Conservation (phyloP, 2,113 vertebrate genomes). For the Aix galericulata region DNA sequence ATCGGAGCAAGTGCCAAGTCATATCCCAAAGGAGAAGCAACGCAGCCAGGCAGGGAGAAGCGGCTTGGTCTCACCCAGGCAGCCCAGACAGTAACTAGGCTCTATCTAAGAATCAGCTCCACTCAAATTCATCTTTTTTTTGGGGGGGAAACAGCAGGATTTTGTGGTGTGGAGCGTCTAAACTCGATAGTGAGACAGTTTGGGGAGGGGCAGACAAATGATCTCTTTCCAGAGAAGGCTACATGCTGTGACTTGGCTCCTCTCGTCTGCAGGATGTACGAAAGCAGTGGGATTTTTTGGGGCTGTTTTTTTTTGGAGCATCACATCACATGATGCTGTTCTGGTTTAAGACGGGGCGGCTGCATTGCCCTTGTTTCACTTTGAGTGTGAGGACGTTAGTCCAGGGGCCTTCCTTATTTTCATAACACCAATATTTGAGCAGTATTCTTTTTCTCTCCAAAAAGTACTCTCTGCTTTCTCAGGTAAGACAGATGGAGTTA, state of each 20-base stretch:
- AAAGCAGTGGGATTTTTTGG: slow-evolving; percentile 47
- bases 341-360: slow-evolving; percentile 29
- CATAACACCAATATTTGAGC: neutral
- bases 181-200: neutral
- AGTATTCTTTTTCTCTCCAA: neutral
- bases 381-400: neutral
- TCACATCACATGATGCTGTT: slow-evolving; percentile 35
- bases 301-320: neutral
- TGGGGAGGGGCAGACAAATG: neutral
- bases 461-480: neutral
- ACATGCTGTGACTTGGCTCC: slow-evolving; percentile 31
- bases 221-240: neutral
- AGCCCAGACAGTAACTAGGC: neutral
- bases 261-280: slow-evolving; percentile 43
- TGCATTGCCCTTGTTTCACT: slow-evolving; percentile 23
- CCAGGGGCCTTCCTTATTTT: slow-evolving; percentile 45
- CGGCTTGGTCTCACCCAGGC: neutral
- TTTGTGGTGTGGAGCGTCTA: neutral
- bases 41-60: neutral
- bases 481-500: neutral
- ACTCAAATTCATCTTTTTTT: neutral
- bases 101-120: neutral
- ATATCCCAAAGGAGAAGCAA: neutral
- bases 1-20: neutral
- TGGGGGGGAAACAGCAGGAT: neutral